Percentiles rank a stretch among this genome's conserved stretches.
Evolutionary conservation across 2,797 vertebrate genomes (phyloP).

Genomic region (Lithobates pipiens): DNA sequence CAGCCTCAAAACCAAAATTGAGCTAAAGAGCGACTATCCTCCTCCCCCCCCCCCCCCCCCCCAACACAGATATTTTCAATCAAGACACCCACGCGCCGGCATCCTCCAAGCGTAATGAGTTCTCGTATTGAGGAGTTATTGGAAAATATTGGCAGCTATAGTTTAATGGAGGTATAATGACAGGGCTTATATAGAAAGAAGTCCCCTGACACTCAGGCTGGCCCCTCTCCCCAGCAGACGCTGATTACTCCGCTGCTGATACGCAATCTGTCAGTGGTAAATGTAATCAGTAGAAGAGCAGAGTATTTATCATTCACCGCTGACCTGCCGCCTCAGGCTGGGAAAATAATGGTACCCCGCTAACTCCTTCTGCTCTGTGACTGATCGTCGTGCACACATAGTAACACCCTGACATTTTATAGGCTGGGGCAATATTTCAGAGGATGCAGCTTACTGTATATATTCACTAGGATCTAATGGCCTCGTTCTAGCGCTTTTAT

Average conservation of each 20-base stretch:
- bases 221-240: slow-evolving; percentile 35
- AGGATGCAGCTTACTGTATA: too few relatives aligned
- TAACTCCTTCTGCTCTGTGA: slow-evolving; percentile 25
- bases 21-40: too few relatives aligned
- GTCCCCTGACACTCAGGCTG: slow-evolving; percentile 12
- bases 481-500: too few relatives aligned
- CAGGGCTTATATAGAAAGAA: slow-evolving; percentile 9
- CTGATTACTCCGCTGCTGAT: slow-evolving; percentile 50
- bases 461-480: too few relatives aligned
- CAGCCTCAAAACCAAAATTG: too few relatives aligned
- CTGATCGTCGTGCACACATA: neutral
- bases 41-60: too few relatives aligned
- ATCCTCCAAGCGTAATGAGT: neutral
- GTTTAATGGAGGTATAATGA: slow-evolving; percentile 9
- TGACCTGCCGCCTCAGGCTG: slow-evolving; percentile 50
- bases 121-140: slow-evolving; percentile 10
- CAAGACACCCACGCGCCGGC: too few relatives aligned
- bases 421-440: neutral
- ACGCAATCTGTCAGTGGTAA: slow-evolving; percentile 54
- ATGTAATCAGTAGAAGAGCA: slow-evolving; percentile 42
- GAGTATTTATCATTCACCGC: slow-evolving; percentile 53
- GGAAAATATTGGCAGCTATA: slow-evolving; percentile 24
- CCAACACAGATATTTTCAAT: too few relatives aligned
- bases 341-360: slow-evolving; percentile 32
- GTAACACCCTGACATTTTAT: neutral